Conservation (phyloP, 2,797 vertebrate species). For the Garrulus glandarius region DNA sequence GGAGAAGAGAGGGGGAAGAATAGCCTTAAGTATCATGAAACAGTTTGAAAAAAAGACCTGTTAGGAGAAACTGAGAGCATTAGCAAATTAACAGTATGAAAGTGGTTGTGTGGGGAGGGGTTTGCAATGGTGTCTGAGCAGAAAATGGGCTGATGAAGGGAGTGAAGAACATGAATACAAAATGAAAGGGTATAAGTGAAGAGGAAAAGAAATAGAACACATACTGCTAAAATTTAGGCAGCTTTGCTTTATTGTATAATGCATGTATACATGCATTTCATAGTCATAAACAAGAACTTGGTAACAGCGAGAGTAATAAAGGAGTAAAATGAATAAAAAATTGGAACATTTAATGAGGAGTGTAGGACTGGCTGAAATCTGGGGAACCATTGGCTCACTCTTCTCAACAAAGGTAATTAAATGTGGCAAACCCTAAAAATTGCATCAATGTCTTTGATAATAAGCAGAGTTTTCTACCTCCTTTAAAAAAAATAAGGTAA, state of each 20-base stretch:
- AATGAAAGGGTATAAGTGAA: background rate
- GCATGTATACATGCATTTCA: background rate
- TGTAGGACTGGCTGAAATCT: background rate
- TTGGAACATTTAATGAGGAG: background rate
- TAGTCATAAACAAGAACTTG: background rate
- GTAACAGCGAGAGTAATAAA: background rate
- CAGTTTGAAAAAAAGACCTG: background rate
- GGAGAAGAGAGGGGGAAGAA: background rate
- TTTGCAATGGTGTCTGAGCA: background rate
- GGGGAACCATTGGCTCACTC: background rate
- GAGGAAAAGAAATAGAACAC: background rate
- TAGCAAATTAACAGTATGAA: background rate
- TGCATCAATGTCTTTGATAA: background rate
- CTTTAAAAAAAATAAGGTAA: background rate
- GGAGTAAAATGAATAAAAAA: background rate
- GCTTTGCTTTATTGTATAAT: background rate
- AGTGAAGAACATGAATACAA: background rate
- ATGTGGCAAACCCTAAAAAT: background rate
- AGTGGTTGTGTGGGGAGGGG: background rate
- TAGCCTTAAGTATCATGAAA: background rate
- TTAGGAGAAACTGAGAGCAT: background rate
- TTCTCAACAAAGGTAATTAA: background rate
- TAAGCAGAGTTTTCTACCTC: background rate
- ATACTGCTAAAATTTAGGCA: background rate
- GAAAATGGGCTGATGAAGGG: background rate